Percentiles rank a stretch among this genome's conserved stretches.
phyloP scores from a whole-genome alignment of 1,140 invertebrate species.

The Panulirus ornatus region DNA sequence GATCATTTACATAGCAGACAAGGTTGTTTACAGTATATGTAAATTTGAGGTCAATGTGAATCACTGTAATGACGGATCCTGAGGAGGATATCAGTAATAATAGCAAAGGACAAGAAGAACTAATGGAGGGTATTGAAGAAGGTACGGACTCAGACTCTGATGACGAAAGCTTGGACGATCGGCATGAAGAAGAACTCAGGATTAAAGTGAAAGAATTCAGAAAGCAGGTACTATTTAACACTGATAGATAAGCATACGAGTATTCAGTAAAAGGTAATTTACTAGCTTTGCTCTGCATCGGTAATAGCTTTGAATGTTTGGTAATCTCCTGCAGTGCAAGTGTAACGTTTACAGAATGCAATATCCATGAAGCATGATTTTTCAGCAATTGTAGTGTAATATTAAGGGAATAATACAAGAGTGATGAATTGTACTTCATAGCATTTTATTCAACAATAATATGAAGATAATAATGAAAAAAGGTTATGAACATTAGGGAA shows the following conservation, averaged over 20 bases:
- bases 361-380: background rate
- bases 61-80: background rate
- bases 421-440: no score
- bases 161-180: slow-evolving; percentile 65
- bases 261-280: background rate
- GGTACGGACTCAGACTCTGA: slow-evolving; percentile 8
- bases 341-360: background rate
- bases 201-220: slow-evolving; percentile 75
- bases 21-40: no score
- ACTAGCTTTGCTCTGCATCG: background rate
- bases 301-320: background rate
- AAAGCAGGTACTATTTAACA: slow-evolving; percentile 59
- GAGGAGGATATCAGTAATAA: background rate
- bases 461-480: no score
- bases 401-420: background rate
- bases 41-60: no score
- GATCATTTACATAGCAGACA: no score
- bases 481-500: no score
- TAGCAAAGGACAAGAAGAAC: background rate
- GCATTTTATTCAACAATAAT: no score
- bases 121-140: background rate
- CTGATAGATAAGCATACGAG: background rate
- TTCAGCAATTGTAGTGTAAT: background rate
- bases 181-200: slow-evolving; percentile 12
- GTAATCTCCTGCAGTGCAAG: background rate